Evolutionary conservation across 2,113 vertebrate species (phyloP).

Genomic region (Cairina moschata): DNA sequence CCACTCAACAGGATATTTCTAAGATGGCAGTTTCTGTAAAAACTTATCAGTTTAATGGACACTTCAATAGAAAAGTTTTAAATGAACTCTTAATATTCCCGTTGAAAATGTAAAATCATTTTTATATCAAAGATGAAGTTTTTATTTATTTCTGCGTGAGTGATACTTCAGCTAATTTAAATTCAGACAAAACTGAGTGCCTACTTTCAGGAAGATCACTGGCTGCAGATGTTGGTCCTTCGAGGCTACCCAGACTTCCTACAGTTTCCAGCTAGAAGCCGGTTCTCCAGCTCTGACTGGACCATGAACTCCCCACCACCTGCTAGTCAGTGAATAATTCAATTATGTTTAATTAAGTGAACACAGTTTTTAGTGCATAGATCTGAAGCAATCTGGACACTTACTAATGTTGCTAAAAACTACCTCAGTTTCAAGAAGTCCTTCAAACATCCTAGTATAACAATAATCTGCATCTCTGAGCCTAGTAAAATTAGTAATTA

Average conservation of each 20-base stretch:
- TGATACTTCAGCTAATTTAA: neutral
- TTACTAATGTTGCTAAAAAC: neutral
- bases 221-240: neutral
- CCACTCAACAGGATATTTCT: slow-evolving; percentile 80
- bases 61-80: slow-evolving; percentile 56
- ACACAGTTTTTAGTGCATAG: neutral
- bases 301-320: neutral
- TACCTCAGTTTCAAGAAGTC: neutral
- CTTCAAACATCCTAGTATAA: neutral
- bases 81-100: slow-evolving; percentile 42
- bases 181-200: neutral
- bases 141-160: neutral
- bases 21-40: slow-evolving; percentile 78
- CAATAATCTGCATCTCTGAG: neutral
- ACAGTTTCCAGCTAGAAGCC: neutral
- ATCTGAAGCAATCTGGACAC: neutral
- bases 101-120: slow-evolving; percentile 12
- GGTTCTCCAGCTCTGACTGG: neutral
- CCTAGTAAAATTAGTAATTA: neutral
- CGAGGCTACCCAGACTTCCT: neutral
- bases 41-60: slow-evolving; percentile 70
- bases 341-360: neutral
- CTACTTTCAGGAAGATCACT: neutral
- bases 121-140: neutral
- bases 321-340: neutral